Evolutionary conservation across 2,888 invertebrate species (phyloP), one percentile per base, ranked within the genome.

Genomic region (Dicyrtomina minuta): DNA sequence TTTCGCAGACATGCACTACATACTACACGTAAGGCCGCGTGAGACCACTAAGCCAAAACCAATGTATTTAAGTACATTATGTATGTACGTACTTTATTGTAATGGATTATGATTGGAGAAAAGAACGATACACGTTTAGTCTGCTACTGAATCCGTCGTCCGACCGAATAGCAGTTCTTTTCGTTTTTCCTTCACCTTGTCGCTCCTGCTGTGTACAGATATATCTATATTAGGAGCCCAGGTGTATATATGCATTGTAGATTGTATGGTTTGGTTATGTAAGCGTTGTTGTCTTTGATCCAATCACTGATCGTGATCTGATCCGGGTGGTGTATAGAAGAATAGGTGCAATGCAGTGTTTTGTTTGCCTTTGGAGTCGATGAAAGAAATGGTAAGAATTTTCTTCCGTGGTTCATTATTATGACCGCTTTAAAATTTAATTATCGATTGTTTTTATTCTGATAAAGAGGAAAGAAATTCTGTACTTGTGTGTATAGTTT

Each of bases 331-430:
- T 27, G 17, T n/a, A 13, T 55, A 10, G 24, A 55, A 44, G 64
- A 65, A 41, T 41, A 65, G 55, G 65, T 65, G 55, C 55, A 65
- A 56, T 55, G 65, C 55, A 65, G 55, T 55, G 55, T 55, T 65
- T 51, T n/a, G n/a, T n/a, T n/a, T n/a, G n/a, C n/a, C n/a, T n/a
- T n/a, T n/a, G n/a, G 26, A 65, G 39, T 39, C 22, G 59, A 20
- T 12, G 56, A 24, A 17, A 26, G 56, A 26, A 33, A 24, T 15
- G 17, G 56, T 6, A 33, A 26, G 26, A 26, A 56, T n/a, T 56
- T 39, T 44, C 41, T 60, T 46, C 44, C 43, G 41, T 43, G 60
- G 22, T 44, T 60, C 44, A 60, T 60, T 44, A 46, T 49, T 26
- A 65, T 65, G 22, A 55, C 20, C 53, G 41, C 64, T 20, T 65